phyloP scores from a whole-genome alignment of 2,888 invertebrate species.

The Rhagophthalmus giganteus region DNA sequence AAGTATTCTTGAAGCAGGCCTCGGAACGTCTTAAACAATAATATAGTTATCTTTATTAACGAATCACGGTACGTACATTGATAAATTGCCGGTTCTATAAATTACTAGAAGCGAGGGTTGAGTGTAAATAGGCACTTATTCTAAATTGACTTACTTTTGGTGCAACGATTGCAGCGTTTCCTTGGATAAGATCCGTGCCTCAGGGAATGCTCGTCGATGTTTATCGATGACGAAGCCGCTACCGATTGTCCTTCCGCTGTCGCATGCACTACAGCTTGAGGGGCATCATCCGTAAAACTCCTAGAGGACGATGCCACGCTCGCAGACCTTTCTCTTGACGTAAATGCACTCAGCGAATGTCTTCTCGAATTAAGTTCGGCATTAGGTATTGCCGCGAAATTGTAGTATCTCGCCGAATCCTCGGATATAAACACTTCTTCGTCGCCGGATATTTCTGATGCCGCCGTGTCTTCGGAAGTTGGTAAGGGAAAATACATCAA shows the following conservation, averaged over 20 bases:
- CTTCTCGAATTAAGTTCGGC: slow-evolving; percentile 53
- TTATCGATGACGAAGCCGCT: slow-evolving; percentile 30
- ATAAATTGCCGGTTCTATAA: slow-evolving; percentile 36
- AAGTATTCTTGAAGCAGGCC: slow-evolving; percentile 22
- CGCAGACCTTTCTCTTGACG: slow-evolving; percentile 54
- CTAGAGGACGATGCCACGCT: slow-evolving; percentile 45
- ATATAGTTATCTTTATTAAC: slow-evolving; percentile 42
- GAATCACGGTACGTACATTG: slow-evolving; percentile 43
- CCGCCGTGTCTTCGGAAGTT: slow-evolving; percentile 46
- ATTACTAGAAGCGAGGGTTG: slow-evolving; percentile 29
- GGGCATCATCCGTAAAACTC: slow-evolving; percentile 50
- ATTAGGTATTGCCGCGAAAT: slow-evolving; percentile 55
- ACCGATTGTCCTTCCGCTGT: slow-evolving; percentile 41
- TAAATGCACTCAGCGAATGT: slow-evolving; percentile 71
- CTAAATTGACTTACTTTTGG: slow-evolving; percentile 46
- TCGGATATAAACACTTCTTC: slow-evolving; percentile 66
- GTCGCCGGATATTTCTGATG: slow-evolving; percentile 41
- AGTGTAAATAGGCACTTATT: slow-evolving; percentile 32
- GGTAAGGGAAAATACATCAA: slow-evolving; percentile 47
- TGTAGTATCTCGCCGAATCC: slow-evolving; percentile 59
- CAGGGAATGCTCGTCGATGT: slow-evolving; percentile 50
- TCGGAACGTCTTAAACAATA: slow-evolving; percentile 38
- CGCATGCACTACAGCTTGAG: slow-evolving; percentile 44
- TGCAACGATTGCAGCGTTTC: slow-evolving; percentile 50
- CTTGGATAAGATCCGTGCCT: slow-evolving; percentile 53